Conservation (phyloP, 2,888 invertebrate species). For the Micoletzkya japonica region DNA sequence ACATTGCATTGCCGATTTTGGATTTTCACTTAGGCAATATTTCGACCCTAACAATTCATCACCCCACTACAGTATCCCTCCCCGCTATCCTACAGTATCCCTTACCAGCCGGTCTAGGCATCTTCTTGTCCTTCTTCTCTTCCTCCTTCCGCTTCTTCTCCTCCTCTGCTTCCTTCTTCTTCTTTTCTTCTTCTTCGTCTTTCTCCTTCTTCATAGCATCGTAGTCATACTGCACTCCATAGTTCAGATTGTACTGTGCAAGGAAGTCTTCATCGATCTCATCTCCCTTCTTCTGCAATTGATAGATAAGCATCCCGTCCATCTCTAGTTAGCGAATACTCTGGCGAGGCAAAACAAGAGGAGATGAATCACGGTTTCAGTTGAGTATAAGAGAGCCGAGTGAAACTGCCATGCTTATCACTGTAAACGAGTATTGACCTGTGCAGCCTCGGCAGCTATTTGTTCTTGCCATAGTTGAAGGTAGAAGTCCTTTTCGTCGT, state of each 20-base stretch:
- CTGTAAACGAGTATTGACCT: too few species aligned
- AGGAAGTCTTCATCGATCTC: constrained; percentile 91
- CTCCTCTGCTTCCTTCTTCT: constrained; percentile 44
- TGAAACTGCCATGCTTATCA: neutral
- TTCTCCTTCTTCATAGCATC: constrained; percentile 34
- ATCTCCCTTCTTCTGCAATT: constrained; percentile 24
- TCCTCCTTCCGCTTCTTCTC: constrained; percentile 47
- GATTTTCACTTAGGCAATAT: too few species aligned
- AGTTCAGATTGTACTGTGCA: constrained; percentile 90
- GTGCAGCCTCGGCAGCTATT: constrained; percentile 42
- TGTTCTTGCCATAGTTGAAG: constrained; percentile 51
- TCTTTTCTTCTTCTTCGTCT: constrained; percentile 36
- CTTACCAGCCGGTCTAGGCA: constrained; percentile 31
- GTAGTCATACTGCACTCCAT: constrained; percentile 67
- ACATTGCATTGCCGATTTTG: too few species aligned
- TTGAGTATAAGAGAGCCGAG: too few species aligned
- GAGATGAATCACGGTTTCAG: too few species aligned
- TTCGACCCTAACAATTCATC: too few species aligned
- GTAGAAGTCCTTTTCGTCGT: constrained; percentile 42
- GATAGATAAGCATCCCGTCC: too few species aligned
- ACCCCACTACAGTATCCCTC: too few species aligned
- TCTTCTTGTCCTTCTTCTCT: constrained; percentile 47
- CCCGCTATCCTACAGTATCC: too few species aligned
- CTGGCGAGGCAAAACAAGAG: too few species aligned
- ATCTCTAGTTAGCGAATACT: too few species aligned